Evolutionary conservation across 2,888 invertebrate genomes (phyloP).

Genomic region (Acheta domesticus): DNA sequence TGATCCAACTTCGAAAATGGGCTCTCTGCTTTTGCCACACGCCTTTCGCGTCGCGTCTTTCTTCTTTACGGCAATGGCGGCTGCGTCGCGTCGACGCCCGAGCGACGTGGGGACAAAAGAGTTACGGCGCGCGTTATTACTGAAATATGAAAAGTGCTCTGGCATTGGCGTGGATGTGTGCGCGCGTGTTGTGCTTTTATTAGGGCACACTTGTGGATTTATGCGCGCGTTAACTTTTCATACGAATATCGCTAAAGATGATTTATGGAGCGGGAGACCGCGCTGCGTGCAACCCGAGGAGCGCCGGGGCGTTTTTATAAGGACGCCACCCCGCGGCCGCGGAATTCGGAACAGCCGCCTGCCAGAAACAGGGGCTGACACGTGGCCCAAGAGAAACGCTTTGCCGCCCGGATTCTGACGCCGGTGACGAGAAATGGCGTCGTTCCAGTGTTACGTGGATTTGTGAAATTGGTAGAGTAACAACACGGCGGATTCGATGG

Average conservation of each 20-base stretch:
- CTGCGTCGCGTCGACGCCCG: neutral
- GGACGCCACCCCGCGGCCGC: neutral
- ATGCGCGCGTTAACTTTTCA: neutral
- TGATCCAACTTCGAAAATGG: too few relatives aligned
- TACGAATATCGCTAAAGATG: neutral
- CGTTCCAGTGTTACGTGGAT: too few relatives aligned
- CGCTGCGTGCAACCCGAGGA: neutral
- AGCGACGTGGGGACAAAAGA: neutral
- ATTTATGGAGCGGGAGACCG: neutral
- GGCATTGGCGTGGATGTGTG: neutral
- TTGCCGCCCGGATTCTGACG: too few relatives aligned
- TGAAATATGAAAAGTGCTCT: constrained; percentile 6
- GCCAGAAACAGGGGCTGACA: too few relatives aligned
- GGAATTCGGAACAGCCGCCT: too few relatives aligned
- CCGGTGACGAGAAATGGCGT: too few relatives aligned
- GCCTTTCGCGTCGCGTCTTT: too few relatives aligned
- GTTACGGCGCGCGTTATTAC: neutral
- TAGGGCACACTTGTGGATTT: neutral
- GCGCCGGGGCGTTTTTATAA: neutral
- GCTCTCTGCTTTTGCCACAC: too few relatives aligned
- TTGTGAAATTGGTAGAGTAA: too few relatives aligned
- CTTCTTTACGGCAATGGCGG: too few relatives aligned
- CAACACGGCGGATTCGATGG: too few relatives aligned
- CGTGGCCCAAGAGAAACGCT: too few relatives aligned
- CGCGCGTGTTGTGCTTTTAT: neutral